Base-by-base conservation (phyloP, 2,888 invertebrate genomes). In the Lissocephala sabroskyi region DNA sequence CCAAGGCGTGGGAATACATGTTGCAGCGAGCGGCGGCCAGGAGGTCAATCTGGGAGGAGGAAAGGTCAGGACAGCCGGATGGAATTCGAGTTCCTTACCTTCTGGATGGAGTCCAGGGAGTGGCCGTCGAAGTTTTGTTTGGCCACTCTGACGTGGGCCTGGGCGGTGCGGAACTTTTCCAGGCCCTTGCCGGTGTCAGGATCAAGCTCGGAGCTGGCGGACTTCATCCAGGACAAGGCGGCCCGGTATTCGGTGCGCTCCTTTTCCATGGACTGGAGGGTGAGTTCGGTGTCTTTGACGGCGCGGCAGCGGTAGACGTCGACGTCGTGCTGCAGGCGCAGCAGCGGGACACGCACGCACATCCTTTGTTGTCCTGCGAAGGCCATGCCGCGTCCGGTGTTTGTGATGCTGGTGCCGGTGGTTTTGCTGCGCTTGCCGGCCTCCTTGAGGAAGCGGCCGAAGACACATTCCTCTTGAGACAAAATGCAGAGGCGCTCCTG, bases 161-260 rank as follows among this genome's bases (percentile, higher is more conserved):
- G 92, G 11, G 96, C 96, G 84, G 96, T 97, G 59, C 98, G 88
- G 84, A 98, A 99, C 83, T 94, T 95, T 70, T 98, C 98, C 58
- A 99, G 86, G 45, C 98, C 97, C 73, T 95, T 94, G 50, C 94
- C 95, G 0, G 96, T 95, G 80, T 99, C 99, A 0, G 99, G 99
- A 84, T 99, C 98, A 28, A 99, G 87, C 81, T 97, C 95, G 53
- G 93, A 91, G 30, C 97, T 97, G 1, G 95, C 91, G 50, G 98
- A 96, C 86, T 99, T 99, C 98, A 99, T 98, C 98, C 99, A 99
- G 67, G 92, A 92, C n/a, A 95, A 85, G 0, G 94, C 93, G 0
- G 94, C 99, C 44, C 99, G 88, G 84, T 99, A 99, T 79, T 98
- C 97, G 4, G 96, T 97, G 52, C 99, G 89, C 3, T 94, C 91